These are phyloP conservation scores for Drosophila hydei DNA, from an alignment of 1,140 invertebrate genomes.

Conservation along the genomic window DNA sequence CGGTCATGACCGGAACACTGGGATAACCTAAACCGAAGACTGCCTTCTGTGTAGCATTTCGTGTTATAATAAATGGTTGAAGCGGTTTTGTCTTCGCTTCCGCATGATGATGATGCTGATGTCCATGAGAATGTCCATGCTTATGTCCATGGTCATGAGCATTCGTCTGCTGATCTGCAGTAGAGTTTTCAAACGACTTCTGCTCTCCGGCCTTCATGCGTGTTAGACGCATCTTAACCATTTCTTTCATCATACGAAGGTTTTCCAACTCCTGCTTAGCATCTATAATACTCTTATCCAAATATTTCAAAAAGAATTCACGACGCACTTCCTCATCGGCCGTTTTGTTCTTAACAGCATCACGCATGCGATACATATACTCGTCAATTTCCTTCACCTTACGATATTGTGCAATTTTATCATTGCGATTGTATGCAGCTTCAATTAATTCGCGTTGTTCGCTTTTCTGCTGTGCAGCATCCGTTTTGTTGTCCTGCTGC, in stretches of 20 bases:
- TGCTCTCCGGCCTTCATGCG: constrained; percentile 37
- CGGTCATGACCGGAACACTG: constrained; percentile 94
- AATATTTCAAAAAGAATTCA: constrained; percentile 91
- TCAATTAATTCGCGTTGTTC: constrained; percentile 79
- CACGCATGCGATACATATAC: constrained; percentile 87
- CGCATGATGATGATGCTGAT: constrained; percentile 44
- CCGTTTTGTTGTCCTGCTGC: constrained; percentile 25
- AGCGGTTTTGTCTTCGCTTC: constrained; percentile 85
- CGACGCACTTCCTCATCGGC: constrained; percentile 92
- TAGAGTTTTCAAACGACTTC: neutral
- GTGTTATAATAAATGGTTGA: constrained; percentile 97
- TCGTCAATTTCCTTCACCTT: constrained; percentile 91
- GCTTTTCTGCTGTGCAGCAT: constrained; percentile 40
- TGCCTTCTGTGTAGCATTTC: constrained; percentile 94
- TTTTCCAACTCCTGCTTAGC: constrained; percentile 91
- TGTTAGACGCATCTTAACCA: constrained; percentile 88
- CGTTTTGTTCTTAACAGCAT: constrained; percentile 86
- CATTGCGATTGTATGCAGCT: constrained; percentile 86
- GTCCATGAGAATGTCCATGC: constrained; percentile 46
- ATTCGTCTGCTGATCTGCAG: neutral
- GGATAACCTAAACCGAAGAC: constrained; percentile 98
- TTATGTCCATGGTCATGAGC: constrained; percentile 16
- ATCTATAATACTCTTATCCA: constrained; percentile 90
- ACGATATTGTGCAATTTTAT: constrained; percentile 92
- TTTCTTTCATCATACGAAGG: constrained; percentile 89